phyloP scores from a whole-genome alignment of 1,140 invertebrate genomes.

The Zaprionus africanus region DNA sequence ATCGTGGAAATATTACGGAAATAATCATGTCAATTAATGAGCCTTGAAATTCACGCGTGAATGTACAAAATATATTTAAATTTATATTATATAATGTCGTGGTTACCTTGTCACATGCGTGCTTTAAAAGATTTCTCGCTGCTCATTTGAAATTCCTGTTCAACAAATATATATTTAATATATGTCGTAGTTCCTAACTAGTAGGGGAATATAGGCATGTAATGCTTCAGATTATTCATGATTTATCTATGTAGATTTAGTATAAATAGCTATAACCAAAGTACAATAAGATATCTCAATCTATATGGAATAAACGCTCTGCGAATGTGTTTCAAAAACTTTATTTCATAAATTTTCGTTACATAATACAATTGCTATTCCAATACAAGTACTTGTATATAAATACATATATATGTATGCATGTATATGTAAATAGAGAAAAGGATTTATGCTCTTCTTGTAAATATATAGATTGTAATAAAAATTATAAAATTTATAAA shows the following conservation, averaged over 20 bases:
- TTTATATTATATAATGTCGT: neutral
- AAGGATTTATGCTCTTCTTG: constrained; percentile 33
- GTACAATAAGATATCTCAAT: neutral
- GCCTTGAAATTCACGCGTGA: neutral
- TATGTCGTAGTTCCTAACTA: neutral
- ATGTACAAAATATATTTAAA: neutral
- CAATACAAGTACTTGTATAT: constrained; percentile 62
- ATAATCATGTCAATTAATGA: neutral
- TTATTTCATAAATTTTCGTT: constrained; percentile 68
- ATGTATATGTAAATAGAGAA: constrained; percentile 32
- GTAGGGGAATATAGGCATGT: neutral
- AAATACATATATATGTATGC: constrained; percentile 34
- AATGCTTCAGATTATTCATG: neutral
- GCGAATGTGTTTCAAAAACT: constrained; percentile 62
- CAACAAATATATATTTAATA: neutral
- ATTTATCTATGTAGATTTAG: neutral
- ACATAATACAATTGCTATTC: constrained; percentile 69
- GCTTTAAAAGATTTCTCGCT: neutral
- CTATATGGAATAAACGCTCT: neutral
- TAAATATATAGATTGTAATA: constrained; percentile 60
- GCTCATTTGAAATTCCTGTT: neutral
- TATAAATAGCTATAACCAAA: neutral
- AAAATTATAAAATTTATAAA: constrained; percentile 68
- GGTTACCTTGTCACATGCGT: neutral
- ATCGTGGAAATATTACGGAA: neutral